A percentile compares a stretch with the other conserved stretches of the same genome.
Evolutionary conservation across 2,113 vertebrate species (phyloP).

Genomic region (Zosterops japonicus): DNA sequence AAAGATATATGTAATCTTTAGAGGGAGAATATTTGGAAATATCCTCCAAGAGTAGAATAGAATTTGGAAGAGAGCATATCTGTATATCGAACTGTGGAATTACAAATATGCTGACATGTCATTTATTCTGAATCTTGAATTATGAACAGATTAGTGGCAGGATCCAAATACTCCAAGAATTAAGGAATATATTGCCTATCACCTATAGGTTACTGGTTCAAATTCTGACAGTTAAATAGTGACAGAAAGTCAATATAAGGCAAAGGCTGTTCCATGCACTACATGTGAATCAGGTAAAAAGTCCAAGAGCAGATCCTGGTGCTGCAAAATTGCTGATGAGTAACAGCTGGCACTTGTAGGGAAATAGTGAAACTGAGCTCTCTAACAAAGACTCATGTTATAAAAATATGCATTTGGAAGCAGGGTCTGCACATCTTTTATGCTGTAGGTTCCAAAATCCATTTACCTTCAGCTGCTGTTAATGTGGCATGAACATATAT

Average conservation of each 20-base stretch:
- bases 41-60: not conserved
- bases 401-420: not conserved
- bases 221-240: not conserved
- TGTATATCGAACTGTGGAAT: not conserved
- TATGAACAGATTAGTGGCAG: not conserved
- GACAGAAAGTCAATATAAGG: conserved; percentile 25
- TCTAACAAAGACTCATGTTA: not conserved
- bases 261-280: not conserved
- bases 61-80: not conserved
- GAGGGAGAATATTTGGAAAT: not conserved
- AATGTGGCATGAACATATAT: not conserved
- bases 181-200: conserved; percentile 15
- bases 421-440: not conserved
- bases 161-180: not conserved
- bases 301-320: not conserved
- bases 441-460: not conserved
- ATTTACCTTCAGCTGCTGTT: not conserved
- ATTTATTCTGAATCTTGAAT: not conserved
- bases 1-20: not conserved
- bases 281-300: not conserved
- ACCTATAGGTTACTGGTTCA: conserved; percentile 36
- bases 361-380: not conserved
- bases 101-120: not conserved
- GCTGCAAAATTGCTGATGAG: not conserved
- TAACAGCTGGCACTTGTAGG: not conserved